Percentiles rank a stretch among this genome's conserved stretches.
Conservation (phyloP, 53 echinoderm and acorn worm species). For the Glandiceps talaboti region DNA sequence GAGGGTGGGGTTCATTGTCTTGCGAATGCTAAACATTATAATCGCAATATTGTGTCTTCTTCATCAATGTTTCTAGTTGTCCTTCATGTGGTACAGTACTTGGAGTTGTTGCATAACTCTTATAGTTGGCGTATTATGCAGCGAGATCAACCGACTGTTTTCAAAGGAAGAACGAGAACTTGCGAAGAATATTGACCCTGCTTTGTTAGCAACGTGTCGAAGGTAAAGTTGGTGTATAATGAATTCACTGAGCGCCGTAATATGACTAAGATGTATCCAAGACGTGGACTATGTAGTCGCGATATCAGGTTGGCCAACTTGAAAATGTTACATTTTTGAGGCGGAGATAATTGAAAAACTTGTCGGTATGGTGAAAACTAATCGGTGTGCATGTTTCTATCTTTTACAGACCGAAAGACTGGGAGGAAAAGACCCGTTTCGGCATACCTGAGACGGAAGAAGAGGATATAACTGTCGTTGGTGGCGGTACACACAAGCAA, state of each 20-base stretch:
- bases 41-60: no score
- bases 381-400: neutral
- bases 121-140: neutral
- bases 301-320: no score
- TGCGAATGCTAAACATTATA: no score
- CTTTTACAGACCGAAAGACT: neutral
- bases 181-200: neutral
- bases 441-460: neutral
- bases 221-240: neutral
- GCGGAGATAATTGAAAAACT: no score
- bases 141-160: neutral
- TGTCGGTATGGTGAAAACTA: no score
- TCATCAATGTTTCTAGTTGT: no score
- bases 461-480: neutral
- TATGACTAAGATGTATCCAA: no score
- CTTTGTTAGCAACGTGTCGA: neutral
- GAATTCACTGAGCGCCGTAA: neutral
- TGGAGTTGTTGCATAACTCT: neutral
- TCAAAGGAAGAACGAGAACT: neutral
- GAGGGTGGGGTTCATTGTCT: no score
- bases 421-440: neutral
- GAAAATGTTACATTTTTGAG: no score
- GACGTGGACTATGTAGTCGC: no score
- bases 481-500: neutral
- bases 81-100: neutral